Conservation (phyloP, 1,140 invertebrate genomes). For the Brachionus koreanus region DNA sequence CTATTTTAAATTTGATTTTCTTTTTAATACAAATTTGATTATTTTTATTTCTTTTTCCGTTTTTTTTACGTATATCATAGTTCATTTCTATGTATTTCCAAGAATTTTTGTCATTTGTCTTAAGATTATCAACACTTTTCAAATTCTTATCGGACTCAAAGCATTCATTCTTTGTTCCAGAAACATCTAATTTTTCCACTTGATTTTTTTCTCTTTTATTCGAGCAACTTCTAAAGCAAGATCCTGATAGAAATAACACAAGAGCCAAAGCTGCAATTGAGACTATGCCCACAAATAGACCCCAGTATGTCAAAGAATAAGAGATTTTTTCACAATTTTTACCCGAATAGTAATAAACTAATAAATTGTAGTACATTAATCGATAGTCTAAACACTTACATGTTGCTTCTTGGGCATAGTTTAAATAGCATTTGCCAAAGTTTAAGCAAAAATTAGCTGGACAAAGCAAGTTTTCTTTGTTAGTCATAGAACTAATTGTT, state of each 20-base stretch:
- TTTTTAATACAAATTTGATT: not conserved
- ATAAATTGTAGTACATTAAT: not conserved
- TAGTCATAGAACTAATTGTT: too few relatives aligned
- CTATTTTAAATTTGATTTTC: slow-evolving; percentile 5
- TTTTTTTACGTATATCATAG: not conserved
- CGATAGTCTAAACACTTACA: slow-evolving; percentile 7
- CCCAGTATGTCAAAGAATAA: not conserved
- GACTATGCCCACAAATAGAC: not conserved
- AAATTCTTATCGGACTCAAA: not conserved
- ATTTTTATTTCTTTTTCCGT: not conserved
- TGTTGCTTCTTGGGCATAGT: not conserved
- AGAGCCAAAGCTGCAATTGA: not conserved
- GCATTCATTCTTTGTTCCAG: not conserved
- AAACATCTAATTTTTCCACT: not conserved
- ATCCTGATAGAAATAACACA: not conserved
- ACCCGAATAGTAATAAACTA: not conserved
- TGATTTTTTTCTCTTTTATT: not conserved
- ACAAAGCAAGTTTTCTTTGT: not conserved
- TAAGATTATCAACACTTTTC: not conserved
- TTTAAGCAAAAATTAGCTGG: not conserved
- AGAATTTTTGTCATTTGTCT: not conserved
- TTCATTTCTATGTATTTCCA: slow-evolving; percentile 36
- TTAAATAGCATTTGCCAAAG: not conserved
- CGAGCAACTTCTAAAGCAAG: not conserved
- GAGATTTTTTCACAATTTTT: slow-evolving; percentile 10